Percentiles rank a stretch among this genome's conserved stretches.
Evolutionary conservation across 2,888 invertebrate species (phyloP).

Genomic region (Ornithoptera alexandrae): DNA sequence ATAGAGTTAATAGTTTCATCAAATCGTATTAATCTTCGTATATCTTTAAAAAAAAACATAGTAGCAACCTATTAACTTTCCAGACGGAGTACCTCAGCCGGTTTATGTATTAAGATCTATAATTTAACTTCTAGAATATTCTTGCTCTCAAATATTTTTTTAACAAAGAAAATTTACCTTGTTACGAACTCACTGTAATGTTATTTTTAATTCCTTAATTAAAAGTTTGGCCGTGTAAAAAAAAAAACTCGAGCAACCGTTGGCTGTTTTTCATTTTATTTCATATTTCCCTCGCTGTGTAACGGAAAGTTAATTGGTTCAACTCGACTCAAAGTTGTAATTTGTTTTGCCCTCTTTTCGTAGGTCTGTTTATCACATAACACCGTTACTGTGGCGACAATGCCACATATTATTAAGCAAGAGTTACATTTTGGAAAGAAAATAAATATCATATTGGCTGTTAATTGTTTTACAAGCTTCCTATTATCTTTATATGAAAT

Average conservation of each 20-base stretch:
- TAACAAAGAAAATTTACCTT: constrained; percentile 69
- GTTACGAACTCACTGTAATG: constrained; percentile 72
- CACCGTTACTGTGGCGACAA: constrained; percentile 48
- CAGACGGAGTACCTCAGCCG: constrained; percentile 1
- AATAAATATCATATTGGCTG: background rate
- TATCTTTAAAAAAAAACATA: background rate
- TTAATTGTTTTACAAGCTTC: background rate
- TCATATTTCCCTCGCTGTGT: constrained; percentile 72
- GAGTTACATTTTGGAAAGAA: background rate
- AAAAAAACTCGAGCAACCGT: constrained; percentile 56
- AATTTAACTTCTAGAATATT: constrained; percentile 44
- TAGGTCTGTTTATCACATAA: constrained; percentile 69
- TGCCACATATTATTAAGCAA: constrained; percentile 2
- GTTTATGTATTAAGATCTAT: constrained; percentile 44
- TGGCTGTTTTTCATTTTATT: constrained; percentile 76
- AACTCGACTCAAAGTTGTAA: constrained; percentile 74
- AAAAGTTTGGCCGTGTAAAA: constrained; percentile 72
- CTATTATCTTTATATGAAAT: background rate
- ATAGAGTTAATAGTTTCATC: too few relatives aligned
- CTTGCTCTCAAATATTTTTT: constrained; percentile 46
- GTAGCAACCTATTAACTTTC: constrained; percentile 12
- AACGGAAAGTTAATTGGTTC: constrained; percentile 78
- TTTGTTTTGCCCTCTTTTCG: constrained; percentile 68
- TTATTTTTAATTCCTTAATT: constrained; percentile 80
- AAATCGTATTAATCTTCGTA: too few relatives aligned